Evolutionary conservation across 2,797 vertebrate species (phyloP).

Genomic region (Discoglossus pictus): DNA sequence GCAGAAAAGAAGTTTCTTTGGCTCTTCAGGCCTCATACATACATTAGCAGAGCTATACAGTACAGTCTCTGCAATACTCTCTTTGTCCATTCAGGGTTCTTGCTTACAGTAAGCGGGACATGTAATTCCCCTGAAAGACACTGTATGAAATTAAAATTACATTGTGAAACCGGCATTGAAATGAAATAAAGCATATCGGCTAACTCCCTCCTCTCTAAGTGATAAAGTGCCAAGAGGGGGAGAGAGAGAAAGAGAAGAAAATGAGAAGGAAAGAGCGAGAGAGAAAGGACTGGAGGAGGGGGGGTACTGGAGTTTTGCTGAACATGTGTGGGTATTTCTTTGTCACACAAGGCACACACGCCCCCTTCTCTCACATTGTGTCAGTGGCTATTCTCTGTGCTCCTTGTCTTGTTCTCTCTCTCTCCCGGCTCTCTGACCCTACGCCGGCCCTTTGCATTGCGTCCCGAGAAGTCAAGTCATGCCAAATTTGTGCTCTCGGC

Average conservation of each 20-base stretch:
- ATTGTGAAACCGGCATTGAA: slow-evolving; percentile 34
- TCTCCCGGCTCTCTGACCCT: slow-evolving; percentile 47
- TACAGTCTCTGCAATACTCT: slow-evolving; percentile 19
- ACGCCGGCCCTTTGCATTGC: slow-evolving; percentile 48
- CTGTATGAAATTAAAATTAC: slow-evolving; percentile 46
- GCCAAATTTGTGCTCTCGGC: slow-evolving; percentile 57
- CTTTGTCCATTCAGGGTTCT: slow-evolving; percentile 30
- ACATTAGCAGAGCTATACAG: slow-evolving; percentile 23
- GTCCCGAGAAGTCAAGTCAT: slow-evolving; percentile 59
- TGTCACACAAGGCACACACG: slow-evolving; percentile 33
- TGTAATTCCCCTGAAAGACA: slow-evolving; percentile 40
- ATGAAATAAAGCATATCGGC: slow-evolving; percentile 33
- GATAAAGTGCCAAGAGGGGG: slow-evolving; percentile 34
- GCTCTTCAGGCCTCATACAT: slow-evolving; percentile 13
- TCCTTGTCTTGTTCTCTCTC: slow-evolving; percentile 39
- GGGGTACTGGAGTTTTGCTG: slow-evolving; percentile 37
- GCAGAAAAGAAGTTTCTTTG: slow-evolving; percentile 19
- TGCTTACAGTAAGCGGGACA: slow-evolving; percentile 37
- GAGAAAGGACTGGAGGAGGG: slow-evolving; percentile 22
- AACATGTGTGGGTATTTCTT: slow-evolving; percentile 48
- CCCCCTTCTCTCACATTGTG: slow-evolving; percentile 42
- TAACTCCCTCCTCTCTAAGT: slow-evolving; percentile 24
- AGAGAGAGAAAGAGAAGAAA: slow-evolving; percentile 9
- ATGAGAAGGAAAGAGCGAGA: slow-evolving; percentile 5
- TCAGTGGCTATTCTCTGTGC: slow-evolving; percentile 33